phyloP scores from a whole-genome alignment of 2,797 vertebrate genomes.

The Pampus argenteus region DNA sequence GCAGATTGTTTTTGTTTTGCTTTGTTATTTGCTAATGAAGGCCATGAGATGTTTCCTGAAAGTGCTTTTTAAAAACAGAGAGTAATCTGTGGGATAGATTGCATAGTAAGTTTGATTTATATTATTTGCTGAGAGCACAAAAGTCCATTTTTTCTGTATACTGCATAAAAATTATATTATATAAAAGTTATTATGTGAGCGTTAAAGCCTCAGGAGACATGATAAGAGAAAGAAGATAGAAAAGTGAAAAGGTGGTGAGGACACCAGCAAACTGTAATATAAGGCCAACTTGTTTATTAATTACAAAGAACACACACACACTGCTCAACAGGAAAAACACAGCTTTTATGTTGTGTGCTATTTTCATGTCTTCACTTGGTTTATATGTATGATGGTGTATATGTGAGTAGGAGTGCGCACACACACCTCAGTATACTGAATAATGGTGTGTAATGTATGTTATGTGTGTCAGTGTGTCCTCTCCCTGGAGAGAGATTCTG shows the following conservation, averaged over 20 bases:
- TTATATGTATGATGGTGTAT: slow-evolving; percentile 9
- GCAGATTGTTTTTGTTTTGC: no score
- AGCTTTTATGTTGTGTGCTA: slow-evolving; percentile 7
- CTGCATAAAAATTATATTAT: no score
- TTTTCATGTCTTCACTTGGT: slow-evolving; percentile 23
- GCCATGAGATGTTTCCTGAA: no score
- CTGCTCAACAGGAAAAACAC: slow-evolving; percentile 7
- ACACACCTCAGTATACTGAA: slow-evolving; percentile 14
- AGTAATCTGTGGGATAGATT: background rate
- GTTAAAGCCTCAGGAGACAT: slow-evolving; percentile 1
- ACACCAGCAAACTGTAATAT: slow-evolving; percentile 7
- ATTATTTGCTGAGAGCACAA: no score
- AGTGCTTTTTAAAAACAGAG: background rate
- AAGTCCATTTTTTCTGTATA: no score
- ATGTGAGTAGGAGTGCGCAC: slow-evolving; percentile 31
- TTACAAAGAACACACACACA: slow-evolving; percentile 9
- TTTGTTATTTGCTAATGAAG: no score
- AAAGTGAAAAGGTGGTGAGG: slow-evolving; percentile 4
- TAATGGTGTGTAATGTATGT: slow-evolving; percentile 21
- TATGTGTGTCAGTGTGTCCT: slow-evolving; percentile 6
- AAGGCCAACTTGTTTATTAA: slow-evolving; percentile 15
- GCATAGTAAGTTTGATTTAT: background rate
- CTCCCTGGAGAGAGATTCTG: slow-evolving; percentile 58
- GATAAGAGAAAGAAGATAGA: slow-evolving; percentile 3
- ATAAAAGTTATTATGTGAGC: background rate